These are phyloP conservation scores for Rhegmatorhina hoffmannsi DNA, from an alignment of 2,113 vertebrate species.

Conservation along the genomic window DNA sequence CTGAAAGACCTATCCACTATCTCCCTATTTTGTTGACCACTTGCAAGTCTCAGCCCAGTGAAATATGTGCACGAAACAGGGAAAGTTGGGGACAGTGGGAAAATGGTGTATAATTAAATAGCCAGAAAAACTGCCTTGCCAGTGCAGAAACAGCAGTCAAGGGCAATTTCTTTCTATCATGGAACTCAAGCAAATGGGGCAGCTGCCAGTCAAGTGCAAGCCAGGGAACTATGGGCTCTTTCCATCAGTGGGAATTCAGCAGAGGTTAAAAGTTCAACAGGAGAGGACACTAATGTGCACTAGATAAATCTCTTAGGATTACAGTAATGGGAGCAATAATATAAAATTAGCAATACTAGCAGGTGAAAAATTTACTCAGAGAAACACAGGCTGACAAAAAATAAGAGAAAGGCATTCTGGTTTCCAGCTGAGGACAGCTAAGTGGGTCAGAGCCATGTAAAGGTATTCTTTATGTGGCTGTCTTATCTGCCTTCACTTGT, in stretches of 20 bases:
- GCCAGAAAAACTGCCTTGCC: neutral
- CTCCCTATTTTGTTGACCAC: neutral
- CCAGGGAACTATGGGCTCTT: neutral
- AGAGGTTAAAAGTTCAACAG: neutral
- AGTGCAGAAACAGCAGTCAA: neutral
- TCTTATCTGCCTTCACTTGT: neutral
- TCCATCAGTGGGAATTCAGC: neutral
- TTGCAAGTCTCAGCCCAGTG: neutral
- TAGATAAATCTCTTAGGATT: neutral
- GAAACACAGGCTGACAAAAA: constrained; percentile 11
- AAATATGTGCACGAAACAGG: accelerated
- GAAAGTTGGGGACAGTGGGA: accelerated
- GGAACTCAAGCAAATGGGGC: neutral
- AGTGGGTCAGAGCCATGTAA: constrained; percentile 26
- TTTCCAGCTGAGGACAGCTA: constrained; percentile 2
- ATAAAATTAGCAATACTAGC: constrained; percentile 1
- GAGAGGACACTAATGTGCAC: neutral
- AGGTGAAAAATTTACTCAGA: constrained; percentile 11
- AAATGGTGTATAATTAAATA: neutral
- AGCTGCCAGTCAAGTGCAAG: neutral
- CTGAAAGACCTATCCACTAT: neutral
- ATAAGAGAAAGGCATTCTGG: neutral
- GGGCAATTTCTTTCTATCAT: neutral
- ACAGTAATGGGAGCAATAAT: neutral
- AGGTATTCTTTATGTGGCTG: neutral